Evolutionary conservation across 2,797 vertebrate genomes (phyloP).

Genomic region (Adrianichthys oophorus): DNA sequence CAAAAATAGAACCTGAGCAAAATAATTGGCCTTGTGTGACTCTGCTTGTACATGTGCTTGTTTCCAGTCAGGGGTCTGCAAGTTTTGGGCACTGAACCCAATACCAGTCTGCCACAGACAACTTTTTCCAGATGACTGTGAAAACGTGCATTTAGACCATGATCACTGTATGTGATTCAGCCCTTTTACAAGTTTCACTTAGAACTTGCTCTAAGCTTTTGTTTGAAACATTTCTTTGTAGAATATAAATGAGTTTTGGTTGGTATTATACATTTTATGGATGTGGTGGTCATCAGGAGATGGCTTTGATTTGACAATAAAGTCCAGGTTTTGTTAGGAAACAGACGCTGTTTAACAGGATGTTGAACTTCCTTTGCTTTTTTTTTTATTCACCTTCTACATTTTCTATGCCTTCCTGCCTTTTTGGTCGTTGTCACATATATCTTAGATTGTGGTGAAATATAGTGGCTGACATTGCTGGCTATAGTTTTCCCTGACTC

Average conservation of each 20-base stretch:
- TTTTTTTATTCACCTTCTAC: constrained; percentile 54
- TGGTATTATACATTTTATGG: constrained; percentile 4
- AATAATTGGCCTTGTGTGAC: constrained; percentile 46
- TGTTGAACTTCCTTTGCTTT: constrained; percentile 75
- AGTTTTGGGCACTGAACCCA: constrained; percentile 29
- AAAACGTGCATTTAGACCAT: constrained; percentile 34
- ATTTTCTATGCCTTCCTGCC: constrained; percentile 39
- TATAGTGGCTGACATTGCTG: constrained; percentile 21
- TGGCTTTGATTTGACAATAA: constrained; percentile 63
- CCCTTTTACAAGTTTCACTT: no score
- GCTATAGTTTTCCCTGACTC: constrained; percentile 12
- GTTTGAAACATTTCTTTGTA: neutral
- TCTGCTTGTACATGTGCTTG: constrained; percentile 44
- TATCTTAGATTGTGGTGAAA: constrained; percentile 11
- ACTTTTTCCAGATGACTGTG: constrained; percentile 39
- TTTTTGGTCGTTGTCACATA: constrained; percentile 10
- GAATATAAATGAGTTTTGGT: neutral
- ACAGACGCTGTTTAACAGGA: constrained; percentile 74
- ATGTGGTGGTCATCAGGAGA: constrained; percentile 45
- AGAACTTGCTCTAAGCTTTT: no score
- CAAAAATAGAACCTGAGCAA: constrained; percentile 55
- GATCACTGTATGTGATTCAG: constrained; percentile 20
- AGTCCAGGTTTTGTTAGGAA: constrained; percentile 71
- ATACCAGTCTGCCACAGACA: constrained; percentile 21
- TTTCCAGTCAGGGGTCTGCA: constrained; percentile 42